Evolutionary conservation across 2,113 vertebrate species (phyloP).

Genomic region (mouse (Mus musculus)): DNA sequence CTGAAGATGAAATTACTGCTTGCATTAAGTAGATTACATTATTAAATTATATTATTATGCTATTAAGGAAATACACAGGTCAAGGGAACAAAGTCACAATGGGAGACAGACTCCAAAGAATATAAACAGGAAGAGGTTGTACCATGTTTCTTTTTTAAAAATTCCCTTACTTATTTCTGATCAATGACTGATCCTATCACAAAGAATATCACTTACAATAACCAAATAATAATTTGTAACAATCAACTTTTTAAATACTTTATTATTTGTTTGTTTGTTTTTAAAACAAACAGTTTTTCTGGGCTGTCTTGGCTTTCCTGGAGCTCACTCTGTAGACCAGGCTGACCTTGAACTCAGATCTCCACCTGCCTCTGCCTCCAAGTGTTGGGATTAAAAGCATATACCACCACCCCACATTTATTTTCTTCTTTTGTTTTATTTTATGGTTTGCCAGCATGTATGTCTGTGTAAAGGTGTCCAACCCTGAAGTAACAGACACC

Average conservation of each 20-base stretch:
- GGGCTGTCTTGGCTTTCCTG: neutral
- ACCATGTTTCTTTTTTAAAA: neutral
- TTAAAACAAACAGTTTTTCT: neutral
- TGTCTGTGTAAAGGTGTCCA: neutral
- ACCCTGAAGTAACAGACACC: neutral
- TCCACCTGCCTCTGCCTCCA: too few species aligned
- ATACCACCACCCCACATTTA: too few species aligned
- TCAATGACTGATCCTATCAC: neutral
- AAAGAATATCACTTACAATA: conserved; percentile 16
- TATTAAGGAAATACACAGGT: conserved; percentile 23
- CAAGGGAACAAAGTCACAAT: neutral
- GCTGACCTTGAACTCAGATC: neutral
- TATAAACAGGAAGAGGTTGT: neutral
- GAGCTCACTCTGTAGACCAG: too few species aligned
- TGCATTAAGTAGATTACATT: neutral
- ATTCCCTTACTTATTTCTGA: neutral
- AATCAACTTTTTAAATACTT: neutral
- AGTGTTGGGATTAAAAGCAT: too few species aligned
- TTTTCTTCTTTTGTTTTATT: neutral
- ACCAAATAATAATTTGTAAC: neutral
- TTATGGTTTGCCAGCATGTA: neutral
- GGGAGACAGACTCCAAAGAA: conserved; percentile 47
- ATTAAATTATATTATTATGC: neutral
- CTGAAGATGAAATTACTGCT: neutral
- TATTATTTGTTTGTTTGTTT: neutral